phyloP scores from a whole-genome alignment of 2,888 invertebrate species.

The Agrotis ipsilon region DNA sequence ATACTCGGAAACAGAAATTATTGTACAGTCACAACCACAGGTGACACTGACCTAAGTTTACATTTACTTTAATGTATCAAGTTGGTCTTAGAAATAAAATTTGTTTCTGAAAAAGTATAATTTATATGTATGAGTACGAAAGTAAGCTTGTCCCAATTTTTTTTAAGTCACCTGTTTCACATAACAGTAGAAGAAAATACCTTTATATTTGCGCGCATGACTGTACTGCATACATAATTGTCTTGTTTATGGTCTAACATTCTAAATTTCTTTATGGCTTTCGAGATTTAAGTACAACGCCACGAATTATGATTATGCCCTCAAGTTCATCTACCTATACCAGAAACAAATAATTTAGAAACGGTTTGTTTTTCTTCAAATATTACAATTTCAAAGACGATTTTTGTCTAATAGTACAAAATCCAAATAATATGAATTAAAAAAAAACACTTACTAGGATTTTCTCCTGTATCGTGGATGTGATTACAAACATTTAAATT shows the following conservation, averaged over 20 bases:
- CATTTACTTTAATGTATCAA: no score
- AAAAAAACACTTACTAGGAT: no score
- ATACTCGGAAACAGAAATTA: conserved; percentile 8
- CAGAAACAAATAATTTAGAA: not conserved
- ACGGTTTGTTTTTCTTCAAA: not conserved
- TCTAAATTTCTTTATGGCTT: not conserved
- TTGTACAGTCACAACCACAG: not conserved
- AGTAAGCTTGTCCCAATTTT: no score
- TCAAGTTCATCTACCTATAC: not conserved
- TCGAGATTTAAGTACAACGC: conserved; percentile 8
- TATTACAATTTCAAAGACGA: not conserved
- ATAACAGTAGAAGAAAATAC: no score
- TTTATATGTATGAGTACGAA: no score
- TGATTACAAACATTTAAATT: no score
- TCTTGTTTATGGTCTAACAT: conserved; percentile 8
- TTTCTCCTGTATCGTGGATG: no score
- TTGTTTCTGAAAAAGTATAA: no score
- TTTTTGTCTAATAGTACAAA: not conserved
- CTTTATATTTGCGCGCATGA: not conserved
- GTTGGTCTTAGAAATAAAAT: no score
- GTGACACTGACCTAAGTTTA: no score
- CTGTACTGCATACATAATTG: conserved; percentile 5
- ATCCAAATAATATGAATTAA: not conserved
- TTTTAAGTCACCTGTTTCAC: no score
- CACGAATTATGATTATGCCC: not conserved